Conservation (phyloP, 2,113 vertebrate species). For the Thamnaconus septentrionalis region DNA sequence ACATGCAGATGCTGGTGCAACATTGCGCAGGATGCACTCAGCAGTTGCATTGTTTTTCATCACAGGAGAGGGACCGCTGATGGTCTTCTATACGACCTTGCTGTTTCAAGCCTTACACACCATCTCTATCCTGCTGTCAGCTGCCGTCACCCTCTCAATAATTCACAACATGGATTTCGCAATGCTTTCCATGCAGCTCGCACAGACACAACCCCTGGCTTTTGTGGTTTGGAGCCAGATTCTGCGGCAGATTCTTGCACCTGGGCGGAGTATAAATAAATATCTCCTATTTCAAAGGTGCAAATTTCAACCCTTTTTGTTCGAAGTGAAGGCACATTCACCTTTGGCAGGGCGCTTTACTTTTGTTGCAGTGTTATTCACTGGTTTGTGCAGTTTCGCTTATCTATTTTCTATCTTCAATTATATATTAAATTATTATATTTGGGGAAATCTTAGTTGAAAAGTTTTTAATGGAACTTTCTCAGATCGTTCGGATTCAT, state of each 20-base stretch:
- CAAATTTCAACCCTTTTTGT: not conserved
- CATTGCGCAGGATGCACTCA: slow-evolving; percentile 21
- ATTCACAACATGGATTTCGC: slow-evolving; percentile 42
- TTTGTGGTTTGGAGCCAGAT: not conserved
- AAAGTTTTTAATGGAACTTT: too few relatives aligned
- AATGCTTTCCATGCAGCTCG: slow-evolving; percentile 18
- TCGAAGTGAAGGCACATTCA: too few relatives aligned
- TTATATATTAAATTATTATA: too few relatives aligned
- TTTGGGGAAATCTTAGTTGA: too few relatives aligned
- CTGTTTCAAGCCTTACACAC: slow-evolving; percentile 14
- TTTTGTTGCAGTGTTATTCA: too few relatives aligned
- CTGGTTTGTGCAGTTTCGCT: too few relatives aligned
- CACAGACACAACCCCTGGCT: slow-evolving; percentile 15
- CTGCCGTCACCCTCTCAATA: slow-evolving; percentile 32
- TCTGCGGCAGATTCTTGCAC: not conserved
- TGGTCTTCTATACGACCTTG: slow-evolving; percentile 9
- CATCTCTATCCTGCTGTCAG: slow-evolving; percentile 35
- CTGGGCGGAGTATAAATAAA: not conserved
- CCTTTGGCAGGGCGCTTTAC: too few relatives aligned
- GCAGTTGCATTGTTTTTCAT: slow-evolving; percentile 9
- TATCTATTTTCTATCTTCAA: too few relatives aligned
- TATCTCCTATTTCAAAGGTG: slow-evolving; percentile 2
- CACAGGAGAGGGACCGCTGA: slow-evolving; percentile 5
- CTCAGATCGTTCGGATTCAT: too few relatives aligned
- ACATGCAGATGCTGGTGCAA: slow-evolving; percentile 5